Conservation (phyloP, 2,888 invertebrate genomes). For the Arenicola marina region DNA sequence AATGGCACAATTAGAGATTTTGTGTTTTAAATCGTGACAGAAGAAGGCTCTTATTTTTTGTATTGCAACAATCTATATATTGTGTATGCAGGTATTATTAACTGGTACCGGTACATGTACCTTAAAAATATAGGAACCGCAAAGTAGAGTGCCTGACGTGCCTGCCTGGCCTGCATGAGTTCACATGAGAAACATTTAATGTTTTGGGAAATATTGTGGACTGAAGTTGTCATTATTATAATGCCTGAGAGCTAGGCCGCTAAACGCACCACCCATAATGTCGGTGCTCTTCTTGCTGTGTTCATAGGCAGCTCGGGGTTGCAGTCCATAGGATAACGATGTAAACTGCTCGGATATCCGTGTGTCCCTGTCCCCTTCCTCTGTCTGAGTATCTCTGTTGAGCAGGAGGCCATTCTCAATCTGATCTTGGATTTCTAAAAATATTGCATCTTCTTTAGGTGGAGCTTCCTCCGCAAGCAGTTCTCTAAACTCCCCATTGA, state of each 20-base stretch:
- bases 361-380: slow-evolving; percentile 18
- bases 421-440: neutral
- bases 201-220: too few species aligned
- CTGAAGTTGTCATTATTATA: too few species aligned
- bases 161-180: too few species aligned
- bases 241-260: neutral
- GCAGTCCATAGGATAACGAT: slow-evolving; percentile 47
- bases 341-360: slow-evolving; percentile 45
- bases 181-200: too few species aligned
- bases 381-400: neutral
- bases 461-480: too few species aligned
- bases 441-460: neutral
- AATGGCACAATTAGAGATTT: slow-evolving; percentile 1
- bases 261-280: slow-evolving; percentile 52
- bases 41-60: too few species aligned
- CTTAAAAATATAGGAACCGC: neutral
- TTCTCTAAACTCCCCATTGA: neutral
- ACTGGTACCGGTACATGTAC: too few species aligned
- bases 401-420: neutral
- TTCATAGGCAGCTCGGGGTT: slow-evolving; percentile 47
- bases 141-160: too few species aligned
- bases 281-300: slow-evolving; percentile 50
- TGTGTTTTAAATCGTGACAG: neutral
- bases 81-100: too few species aligned
- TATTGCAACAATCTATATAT: too few species aligned